A percentile compares a stretch with the other conserved stretches of the same genome.
phyloP scores from a whole-genome alignment of 2,797 vertebrate species.

The Typhlichthys subterraneus region DNA sequence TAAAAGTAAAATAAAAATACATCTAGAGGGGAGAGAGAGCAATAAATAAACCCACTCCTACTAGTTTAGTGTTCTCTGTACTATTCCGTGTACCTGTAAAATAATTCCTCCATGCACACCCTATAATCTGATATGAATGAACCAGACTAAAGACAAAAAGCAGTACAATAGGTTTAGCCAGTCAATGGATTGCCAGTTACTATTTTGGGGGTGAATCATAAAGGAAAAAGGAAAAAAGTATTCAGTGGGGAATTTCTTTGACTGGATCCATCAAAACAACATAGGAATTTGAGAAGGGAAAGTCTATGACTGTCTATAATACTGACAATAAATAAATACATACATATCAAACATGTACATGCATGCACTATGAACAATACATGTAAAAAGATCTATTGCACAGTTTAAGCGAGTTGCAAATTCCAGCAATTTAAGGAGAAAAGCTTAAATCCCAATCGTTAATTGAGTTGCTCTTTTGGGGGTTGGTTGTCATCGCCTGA shows the following conservation, averaged over 20 bases:
- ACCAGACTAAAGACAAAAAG: conserved; percentile 21
- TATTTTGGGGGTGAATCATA: not conserved
- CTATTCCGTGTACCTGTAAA: conserved; percentile 16
- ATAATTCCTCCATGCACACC: conserved; percentile 19
- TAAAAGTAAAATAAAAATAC: not conserved
- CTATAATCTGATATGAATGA: conserved; percentile 24
- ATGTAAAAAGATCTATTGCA: conserved; percentile 41
- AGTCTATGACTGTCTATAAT: conserved; percentile 42
- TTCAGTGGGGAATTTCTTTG: conserved; percentile 10
- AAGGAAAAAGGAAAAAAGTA: not conserved
- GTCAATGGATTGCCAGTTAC: conserved; percentile 5
- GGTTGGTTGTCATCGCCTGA: not conserved
- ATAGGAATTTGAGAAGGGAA: not conserved
- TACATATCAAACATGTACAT: conserved; percentile 28
- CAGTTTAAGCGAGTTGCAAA: conserved; percentile 27
- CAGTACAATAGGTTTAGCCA: conserved; percentile 8
- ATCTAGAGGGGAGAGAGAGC: conserved; percentile 21
- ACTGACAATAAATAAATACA: conserved; percentile 44
- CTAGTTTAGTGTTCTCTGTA: conserved; percentile 1
- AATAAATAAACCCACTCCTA: not conserved
- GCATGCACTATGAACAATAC: conserved; percentile 21
- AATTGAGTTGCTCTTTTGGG: not conserved
- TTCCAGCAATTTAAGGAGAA: conserved; percentile 19
- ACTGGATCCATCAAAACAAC: conserved; percentile 30
- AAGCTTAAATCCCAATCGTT: not conserved